A percentile compares a stretch with the other conserved stretches of the same genome.
phyloP scores from a whole-genome alignment of 1,140 invertebrate species.

The Papilio xuthus region DNA sequence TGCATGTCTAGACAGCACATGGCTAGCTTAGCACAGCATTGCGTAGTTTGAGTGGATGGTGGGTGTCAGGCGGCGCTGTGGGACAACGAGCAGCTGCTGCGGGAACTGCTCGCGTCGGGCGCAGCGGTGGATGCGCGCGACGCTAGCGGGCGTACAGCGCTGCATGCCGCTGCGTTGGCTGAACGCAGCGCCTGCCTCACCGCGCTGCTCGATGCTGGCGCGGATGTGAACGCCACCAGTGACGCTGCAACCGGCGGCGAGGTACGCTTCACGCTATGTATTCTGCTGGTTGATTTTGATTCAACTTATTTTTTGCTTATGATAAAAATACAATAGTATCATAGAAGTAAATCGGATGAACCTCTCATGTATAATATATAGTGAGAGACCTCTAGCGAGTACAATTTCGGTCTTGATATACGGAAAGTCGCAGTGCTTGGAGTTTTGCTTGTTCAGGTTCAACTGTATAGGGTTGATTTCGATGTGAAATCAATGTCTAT shows the following conservation, averaged over 20 bases:
- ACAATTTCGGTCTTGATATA: too few relatives aligned
- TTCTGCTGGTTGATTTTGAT: background rate
- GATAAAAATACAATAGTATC: too few relatives aligned
- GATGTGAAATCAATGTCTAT: background rate
- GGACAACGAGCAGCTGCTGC: conserved; percentile 94
- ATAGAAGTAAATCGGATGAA: too few relatives aligned
- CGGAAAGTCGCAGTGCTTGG: too few relatives aligned
- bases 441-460: background rate
- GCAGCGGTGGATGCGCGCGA: conserved; percentile 88
- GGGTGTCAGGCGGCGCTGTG: conserved; percentile 89
- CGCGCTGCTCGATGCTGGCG: conserved; percentile 89
- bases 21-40: background rate
- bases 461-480: background rate
- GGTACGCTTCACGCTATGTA: conserved; percentile 43
- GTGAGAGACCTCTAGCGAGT: too few relatives aligned
- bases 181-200: conserved; percentile 90
- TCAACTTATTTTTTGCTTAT: too few relatives aligned
- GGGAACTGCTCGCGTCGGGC: conserved; percentile 90
- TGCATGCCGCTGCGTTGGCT: conserved; percentile 94
- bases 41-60: background rate
- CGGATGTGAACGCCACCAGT: conserved; percentile 87
- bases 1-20: background rate
- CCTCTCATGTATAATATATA: too few relatives aligned
- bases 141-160: conserved; percentile 83
- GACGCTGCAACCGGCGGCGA: conserved; percentile 84